phyloP scores from a whole-genome alignment of 2,888 invertebrate species.

The Galeruca laticollis region DNA sequence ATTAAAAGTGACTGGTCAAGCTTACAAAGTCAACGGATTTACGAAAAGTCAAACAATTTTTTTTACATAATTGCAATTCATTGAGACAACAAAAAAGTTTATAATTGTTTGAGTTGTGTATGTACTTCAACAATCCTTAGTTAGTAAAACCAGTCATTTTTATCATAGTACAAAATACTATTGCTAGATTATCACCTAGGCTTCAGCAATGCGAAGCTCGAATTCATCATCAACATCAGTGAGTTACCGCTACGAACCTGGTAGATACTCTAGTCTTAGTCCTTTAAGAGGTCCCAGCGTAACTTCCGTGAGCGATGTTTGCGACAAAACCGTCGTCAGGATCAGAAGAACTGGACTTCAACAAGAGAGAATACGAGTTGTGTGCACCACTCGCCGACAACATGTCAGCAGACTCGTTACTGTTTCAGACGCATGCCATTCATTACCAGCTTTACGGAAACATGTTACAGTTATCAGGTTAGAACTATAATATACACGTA shows the following conservation, averaged over 20 bases:
- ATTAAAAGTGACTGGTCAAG: not conserved
- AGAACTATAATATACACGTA: slow-evolving; percentile 23
- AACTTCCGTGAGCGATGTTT: slow-evolving; percentile 51
- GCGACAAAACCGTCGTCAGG: slow-evolving; percentile 64
- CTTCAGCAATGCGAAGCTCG: slow-evolving; percentile 45
- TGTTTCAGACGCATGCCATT: slow-evolving; percentile 62
- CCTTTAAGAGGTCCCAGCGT: slow-evolving; percentile 40
- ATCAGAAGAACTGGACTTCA: slow-evolving; percentile 63
- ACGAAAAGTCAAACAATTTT: not conserved
- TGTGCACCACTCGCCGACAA: slow-evolving; percentile 65
- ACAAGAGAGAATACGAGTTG: slow-evolving; percentile 64
- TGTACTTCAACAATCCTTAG: not conserved
- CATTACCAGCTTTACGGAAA: slow-evolving; percentile 63
- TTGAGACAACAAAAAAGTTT: not conserved
- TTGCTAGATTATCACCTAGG: slow-evolving; percentile 5
- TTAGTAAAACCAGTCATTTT: not conserved
- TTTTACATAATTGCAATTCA: not conserved
- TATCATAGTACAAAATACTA: not conserved
- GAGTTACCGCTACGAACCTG: slow-evolving; percentile 47
- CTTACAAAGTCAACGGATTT: not conserved
- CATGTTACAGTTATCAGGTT: slow-evolving; percentile 67
- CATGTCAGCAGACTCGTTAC: slow-evolving; percentile 65
- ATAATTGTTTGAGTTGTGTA: not conserved
- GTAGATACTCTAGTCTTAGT: slow-evolving; percentile 45
- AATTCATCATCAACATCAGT: slow-evolving; percentile 44